phyloP scores from a whole-genome alignment of 2,797 vertebrate genomes.

The Jordanella pulchra region DNA sequence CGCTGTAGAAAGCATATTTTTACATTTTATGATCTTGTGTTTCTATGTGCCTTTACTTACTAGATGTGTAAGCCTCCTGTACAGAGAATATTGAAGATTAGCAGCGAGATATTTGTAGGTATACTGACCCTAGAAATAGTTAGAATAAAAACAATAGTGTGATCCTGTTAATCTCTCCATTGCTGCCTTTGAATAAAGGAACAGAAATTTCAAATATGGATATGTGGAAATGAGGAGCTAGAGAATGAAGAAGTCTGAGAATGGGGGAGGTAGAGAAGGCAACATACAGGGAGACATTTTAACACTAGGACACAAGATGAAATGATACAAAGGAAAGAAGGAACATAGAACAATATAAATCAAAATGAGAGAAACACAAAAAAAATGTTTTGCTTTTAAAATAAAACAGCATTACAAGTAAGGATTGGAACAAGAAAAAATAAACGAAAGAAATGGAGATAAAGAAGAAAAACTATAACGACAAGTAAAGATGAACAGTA shows the following conservation, averaged over 20 bases:
- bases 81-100: slow-evolving; percentile 42
- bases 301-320: background rate
- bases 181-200: slow-evolving; percentile 62
- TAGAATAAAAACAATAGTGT: slow-evolving; percentile 51
- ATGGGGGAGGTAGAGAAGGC: background rate
- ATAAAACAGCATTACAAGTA: background rate
- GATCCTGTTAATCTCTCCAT: slow-evolving; percentile 48
- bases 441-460: background rate
- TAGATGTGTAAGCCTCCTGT: slow-evolving; percentile 1
- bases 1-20: too few relatives aligned
- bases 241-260: background rate
- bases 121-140: slow-evolving; percentile 58
- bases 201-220: slow-evolving; percentile 74
- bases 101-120: slow-evolving; percentile 60
- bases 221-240: slow-evolving; percentile 27
- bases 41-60: slow-evolving; percentile 11
- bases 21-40: slow-evolving; percentile 7
- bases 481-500: background rate
- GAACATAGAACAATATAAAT: background rate
- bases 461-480: background rate
- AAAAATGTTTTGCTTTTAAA: background rate
- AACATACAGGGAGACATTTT: background rate
- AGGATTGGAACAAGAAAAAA: background rate
- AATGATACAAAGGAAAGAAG: too few relatives aligned
- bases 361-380: background rate